These are phyloP conservation scores for Synanthedon myopaeformis DNA, from an alignment of 2,888 invertebrate genomes.

Conservation along the genomic window DNA sequence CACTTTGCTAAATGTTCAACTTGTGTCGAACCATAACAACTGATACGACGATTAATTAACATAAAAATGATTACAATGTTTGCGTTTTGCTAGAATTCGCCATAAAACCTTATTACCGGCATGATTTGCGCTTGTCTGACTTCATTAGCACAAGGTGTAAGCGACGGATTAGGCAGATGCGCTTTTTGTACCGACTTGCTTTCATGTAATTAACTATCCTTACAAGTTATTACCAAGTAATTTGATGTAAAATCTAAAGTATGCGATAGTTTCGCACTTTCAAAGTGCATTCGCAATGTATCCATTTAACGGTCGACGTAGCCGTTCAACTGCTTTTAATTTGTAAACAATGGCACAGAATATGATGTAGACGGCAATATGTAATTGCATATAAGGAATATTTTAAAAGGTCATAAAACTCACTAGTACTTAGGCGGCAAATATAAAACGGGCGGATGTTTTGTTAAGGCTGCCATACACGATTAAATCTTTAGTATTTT, in stretches of 20 bases:
- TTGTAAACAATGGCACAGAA: conserved; percentile 3
- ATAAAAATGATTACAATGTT: conserved; percentile 5
- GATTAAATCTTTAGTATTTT: too few species aligned
- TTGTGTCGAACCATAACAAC: conserved; percentile 5
- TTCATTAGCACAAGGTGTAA: not conserved
- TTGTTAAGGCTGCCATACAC: too few species aligned
- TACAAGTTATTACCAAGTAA: conserved; percentile 1
- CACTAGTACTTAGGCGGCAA: too few species aligned
- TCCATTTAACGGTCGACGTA: not conserved
- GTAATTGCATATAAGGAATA: conserved; percentile 10
- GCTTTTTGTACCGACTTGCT: not conserved
- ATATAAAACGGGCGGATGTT: too few species aligned
- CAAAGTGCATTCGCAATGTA: not conserved
- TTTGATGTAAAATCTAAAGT: not conserved
- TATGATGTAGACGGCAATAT: not conserved
- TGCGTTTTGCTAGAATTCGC: not conserved
- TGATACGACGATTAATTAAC: not conserved
- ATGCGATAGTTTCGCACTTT: conserved; percentile 3
- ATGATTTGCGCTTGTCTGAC: not conserved
- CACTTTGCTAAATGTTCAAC: conserved; percentile 2
- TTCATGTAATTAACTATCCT: not conserved
- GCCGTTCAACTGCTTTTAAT: conserved; percentile 18
- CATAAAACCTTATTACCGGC: not conserved
- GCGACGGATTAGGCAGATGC: not conserved
- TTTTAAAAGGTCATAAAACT: too few species aligned